A percentile compares a stretch with the other conserved stretches of the same genome.
These are phyloP conservation scores for Brachionus calyciflorus DNA, from an alignment of 1,140 invertebrate genomes.

Conservation along the genomic window DNA sequence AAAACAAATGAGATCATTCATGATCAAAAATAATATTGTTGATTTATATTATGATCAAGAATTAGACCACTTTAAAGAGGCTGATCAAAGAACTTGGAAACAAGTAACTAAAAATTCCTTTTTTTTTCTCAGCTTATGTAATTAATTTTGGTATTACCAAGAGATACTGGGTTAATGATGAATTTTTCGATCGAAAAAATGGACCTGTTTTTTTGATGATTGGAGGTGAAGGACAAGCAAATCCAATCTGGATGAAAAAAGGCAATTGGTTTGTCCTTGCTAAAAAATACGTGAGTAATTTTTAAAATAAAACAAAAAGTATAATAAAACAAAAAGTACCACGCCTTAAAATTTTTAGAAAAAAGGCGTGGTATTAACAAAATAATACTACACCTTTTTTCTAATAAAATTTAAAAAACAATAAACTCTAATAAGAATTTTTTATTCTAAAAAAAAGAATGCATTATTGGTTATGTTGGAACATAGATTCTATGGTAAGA, in stretches of 20 bases:
- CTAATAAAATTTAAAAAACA: too few relatives aligned
- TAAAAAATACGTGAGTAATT: constrained; percentile 48
- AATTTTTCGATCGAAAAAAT: constrained; percentile 66
- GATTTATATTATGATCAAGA: constrained; percentile 74
- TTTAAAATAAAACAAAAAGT: too few relatives aligned
- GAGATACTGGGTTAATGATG: constrained; percentile 75
- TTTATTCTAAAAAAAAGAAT: too few relatives aligned
- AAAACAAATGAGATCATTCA: background rate
- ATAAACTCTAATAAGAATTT: too few relatives aligned
- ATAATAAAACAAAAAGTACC: too few relatives aligned
- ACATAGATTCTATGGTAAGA: constrained; percentile 89
- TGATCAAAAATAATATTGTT: constrained; percentile 26
- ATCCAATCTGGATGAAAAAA: constrained; percentile 73
- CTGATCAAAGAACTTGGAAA: constrained; percentile 69
- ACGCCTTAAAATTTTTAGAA: too few relatives aligned
- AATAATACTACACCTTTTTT: too few relatives aligned
- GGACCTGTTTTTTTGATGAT: constrained; percentile 84
- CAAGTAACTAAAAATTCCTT: too few relatives aligned
- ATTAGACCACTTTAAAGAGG: constrained; percentile 74
- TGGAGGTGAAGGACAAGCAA: constrained; percentile 65
- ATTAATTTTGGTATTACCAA: constrained; percentile 48
- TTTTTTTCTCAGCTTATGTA: background rate
- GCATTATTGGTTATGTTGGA: constrained; percentile 82
- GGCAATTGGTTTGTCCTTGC: constrained; percentile 68
- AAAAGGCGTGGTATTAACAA: too few relatives aligned